Base-by-base conservation (phyloP, 2,797 vertebrate genomes). In the Phaenicophaeus curvirostris region DNA sequence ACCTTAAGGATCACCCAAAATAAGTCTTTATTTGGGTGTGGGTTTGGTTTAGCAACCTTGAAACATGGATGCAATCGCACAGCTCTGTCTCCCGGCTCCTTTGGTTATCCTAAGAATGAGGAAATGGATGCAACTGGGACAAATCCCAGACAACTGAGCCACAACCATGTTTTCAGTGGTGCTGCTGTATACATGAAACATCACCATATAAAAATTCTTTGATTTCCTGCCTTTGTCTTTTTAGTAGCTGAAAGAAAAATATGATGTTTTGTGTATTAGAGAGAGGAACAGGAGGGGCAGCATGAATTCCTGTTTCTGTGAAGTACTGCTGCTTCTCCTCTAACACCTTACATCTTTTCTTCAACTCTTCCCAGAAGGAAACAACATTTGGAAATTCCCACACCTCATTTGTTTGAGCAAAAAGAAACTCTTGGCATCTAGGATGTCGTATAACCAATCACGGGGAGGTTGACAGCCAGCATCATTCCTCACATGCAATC, bases 141-240 rank as follows among this genome's bases (percentile, higher is more conserved):
- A 42, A 63, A 85, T 79, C 55, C 41, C 71, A 67, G 46, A 55
- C 48, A 74, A 37, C 19, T 79, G 27, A 91, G 72, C 57, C 59
- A 76, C 33, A 73, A 24, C 30, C 37, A 67, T 12, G 28, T 67
- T 39, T 59, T 73, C 53, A 46, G 18, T 69, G 63, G 8, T 84
- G 53, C 69, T 79, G 46, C 42, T 67, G 14, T 66, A 28, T 39
- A 44, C 55, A 48, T 39, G 25, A 91, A 94, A 82, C 61, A 57
- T 66, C 44, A 57, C n/a, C 23, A 55, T 48, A 67, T 21, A 91
- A 85, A 67, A 42, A 57, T 27, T 62, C 12, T 55, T 95, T 78
- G 2, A 69, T 84, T 95, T 96, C 87, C 94, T 96, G 88, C 68
- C 88, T 96, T 95, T 96, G 87, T 95, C 73, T 91, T 94, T 87